Evolutionary conservation across 2,888 invertebrate genomes (phyloP).

Genomic region (Muscina levida): DNA sequence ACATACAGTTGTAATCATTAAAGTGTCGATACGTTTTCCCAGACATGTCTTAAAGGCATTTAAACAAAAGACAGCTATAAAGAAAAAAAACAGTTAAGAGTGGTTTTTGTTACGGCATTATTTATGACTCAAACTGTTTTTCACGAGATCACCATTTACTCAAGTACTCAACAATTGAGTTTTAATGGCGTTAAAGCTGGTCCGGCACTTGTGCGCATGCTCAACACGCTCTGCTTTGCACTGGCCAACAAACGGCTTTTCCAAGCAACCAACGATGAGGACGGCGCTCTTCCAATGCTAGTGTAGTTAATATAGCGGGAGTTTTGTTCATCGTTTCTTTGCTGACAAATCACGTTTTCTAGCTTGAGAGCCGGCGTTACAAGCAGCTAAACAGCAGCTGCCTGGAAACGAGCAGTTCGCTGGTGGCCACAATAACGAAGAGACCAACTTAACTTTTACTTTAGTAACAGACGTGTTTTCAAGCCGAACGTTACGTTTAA

Average conservation of each 20-base stretch:
- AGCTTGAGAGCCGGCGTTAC: constrained; percentile 37
- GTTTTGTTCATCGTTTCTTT: constrained; percentile 33
- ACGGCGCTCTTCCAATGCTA: not conserved
- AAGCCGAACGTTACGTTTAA: constrained; percentile 66
- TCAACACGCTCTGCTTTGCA: constrained; percentile 42
- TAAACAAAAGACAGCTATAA: no score
- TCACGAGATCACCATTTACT: not conserved
- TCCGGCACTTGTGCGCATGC: constrained; percentile 52
- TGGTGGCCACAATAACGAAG: constrained; percentile 62
- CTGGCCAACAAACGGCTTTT: constrained; percentile 22
- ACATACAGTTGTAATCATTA: constrained; percentile 9
- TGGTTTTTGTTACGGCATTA: not conserved
- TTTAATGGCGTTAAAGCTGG: not conserved
- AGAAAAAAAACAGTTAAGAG: constrained; percentile 4
- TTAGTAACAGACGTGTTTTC: constrained; percentile 70
- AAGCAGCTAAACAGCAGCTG: constrained; percentile 28
- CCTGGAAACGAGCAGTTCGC: not conserved
- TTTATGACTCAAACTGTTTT: constrained; percentile 22
- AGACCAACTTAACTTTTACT: constrained; percentile 67
- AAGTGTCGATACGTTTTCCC: constrained; percentile 1
- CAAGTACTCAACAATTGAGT: constrained; percentile 35
- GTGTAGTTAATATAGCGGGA: constrained; percentile 41
- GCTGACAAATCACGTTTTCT: constrained; percentile 53
- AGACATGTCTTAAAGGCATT: constrained; percentile 22
- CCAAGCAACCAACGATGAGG: not conserved